Evolutionary conservation across 2,113 vertebrate species (phyloP).

Genomic region (Ardeotis arabs): DNA sequence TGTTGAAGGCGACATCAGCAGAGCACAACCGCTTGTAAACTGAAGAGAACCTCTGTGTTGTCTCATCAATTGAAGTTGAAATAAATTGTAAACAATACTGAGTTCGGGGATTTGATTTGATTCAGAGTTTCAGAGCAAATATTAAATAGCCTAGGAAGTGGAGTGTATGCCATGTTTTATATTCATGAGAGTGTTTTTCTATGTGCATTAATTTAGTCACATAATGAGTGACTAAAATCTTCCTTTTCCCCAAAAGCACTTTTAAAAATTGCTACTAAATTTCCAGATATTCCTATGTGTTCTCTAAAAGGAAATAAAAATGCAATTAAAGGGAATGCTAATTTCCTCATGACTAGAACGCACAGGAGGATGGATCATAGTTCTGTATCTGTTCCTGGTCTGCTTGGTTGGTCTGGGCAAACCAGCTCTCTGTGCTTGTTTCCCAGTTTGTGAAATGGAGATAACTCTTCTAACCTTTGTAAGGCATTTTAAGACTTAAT

Average conservation of each 20-base stretch:
- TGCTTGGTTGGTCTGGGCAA: background rate
- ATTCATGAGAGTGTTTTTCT: constrained; percentile 50
- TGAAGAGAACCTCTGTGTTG: constrained; percentile 4
- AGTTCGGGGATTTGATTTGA: constrained; percentile 25
- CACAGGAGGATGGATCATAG: background rate
- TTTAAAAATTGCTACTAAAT: constrained; percentile 50
- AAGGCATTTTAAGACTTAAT: background rate
- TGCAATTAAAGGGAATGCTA: constrained; percentile 9
- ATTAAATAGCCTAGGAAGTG: constrained; percentile 25
- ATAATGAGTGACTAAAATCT: constrained; percentile 61
- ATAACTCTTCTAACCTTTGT: background rate
- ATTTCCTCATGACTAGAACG: constrained; percentile 17
- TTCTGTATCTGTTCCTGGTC: background rate
- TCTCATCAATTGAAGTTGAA: constrained; percentile 11
- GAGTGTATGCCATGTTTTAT: constrained; percentile 20
- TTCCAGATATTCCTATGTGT: constrained; percentile 60
- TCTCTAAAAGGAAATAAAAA: constrained; percentile 51
- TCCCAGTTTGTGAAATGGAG: background rate
- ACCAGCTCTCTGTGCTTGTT: background rate
- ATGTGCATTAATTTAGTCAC: constrained; percentile 33
- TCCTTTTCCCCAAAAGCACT: constrained; percentile 61
- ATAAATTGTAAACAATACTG: constrained; percentile 44
- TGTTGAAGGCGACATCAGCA: background rate
- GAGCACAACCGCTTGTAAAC: background rate
- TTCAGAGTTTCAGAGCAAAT: constrained; percentile 49